These are phyloP conservation scores for Hydropsyche tenuis DNA, from an alignment of 1,140 invertebrate species.

Conservation along the genomic window DNA sequence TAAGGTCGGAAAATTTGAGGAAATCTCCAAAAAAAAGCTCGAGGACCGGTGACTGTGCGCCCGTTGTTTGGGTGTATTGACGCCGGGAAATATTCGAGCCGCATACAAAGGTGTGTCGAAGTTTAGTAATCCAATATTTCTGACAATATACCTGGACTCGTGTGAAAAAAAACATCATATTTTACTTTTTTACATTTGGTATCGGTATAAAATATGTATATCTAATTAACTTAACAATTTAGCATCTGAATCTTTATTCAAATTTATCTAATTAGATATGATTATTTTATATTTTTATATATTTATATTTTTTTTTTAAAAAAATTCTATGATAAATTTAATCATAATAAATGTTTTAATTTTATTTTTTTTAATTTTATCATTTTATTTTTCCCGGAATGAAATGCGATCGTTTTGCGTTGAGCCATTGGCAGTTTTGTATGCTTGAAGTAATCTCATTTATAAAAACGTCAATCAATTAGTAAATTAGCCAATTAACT, in stretches of 20 bases:
- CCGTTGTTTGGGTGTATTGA: constrained; percentile 32
- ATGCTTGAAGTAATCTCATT: constrained; percentile 42
- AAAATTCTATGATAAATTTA: too few relatives aligned
- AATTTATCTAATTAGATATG: too few relatives aligned
- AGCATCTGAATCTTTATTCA: too few relatives aligned
- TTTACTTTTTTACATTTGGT: neutral
- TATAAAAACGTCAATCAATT: constrained; percentile 51
- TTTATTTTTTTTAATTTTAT: too few relatives aligned
- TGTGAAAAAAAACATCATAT: constrained; percentile 21
- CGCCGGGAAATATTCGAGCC: constrained; percentile 31
- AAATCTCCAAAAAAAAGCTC: neutral
- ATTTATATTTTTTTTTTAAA: too few relatives aligned
- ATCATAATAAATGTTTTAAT: too few relatives aligned
- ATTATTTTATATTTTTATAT: too few relatives aligned
- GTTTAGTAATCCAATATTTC: constrained; percentile 45
- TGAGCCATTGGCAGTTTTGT: constrained; percentile 7
- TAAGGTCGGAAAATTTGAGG: too few relatives aligned
- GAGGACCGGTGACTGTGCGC: neutral
- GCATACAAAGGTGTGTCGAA: constrained; percentile 48
- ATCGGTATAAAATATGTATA: too few relatives aligned
- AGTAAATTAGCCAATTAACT: constrained; percentile 51
- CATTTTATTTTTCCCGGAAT: neutral
- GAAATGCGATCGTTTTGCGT: constrained; percentile 26
- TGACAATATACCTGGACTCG: constrained; percentile 11
- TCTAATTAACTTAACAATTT: too few relatives aligned